A percentile compares a stretch with the other conserved stretches of the same genome.
Conservation (phyloP, 2,113 vertebrate genomes). For the Eleginops maclovinus region DNA sequence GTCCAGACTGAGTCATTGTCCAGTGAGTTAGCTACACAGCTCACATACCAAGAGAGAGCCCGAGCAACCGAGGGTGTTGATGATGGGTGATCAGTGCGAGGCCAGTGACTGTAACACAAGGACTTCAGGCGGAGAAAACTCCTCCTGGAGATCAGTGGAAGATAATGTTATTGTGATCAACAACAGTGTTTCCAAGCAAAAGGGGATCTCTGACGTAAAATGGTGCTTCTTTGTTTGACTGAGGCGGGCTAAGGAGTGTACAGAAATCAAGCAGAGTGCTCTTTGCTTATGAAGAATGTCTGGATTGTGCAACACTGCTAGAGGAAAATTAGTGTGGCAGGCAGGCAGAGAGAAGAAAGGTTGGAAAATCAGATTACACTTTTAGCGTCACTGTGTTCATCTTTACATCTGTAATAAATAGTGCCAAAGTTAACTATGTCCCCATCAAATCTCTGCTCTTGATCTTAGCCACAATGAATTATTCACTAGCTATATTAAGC, state of each 20-base stretch:
- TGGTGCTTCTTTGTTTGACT: conserved; percentile 42
- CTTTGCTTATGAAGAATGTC: conserved; percentile 55
- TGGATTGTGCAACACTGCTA: conserved; percentile 35
- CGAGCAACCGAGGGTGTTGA: neutral
- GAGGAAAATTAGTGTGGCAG: neutral
- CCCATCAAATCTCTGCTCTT: neutral
- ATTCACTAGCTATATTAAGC: conserved; percentile 66
- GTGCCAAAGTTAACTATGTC: conserved; percentile 17
- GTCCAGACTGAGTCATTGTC: conserved; percentile 61
- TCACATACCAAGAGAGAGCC: neutral
- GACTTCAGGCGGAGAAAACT: neutral
- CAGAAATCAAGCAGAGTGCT: conserved; percentile 20
- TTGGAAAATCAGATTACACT: conserved; percentile 1
- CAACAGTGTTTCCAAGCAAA: conserved; percentile 4
- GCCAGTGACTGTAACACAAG: conserved; percentile 9
- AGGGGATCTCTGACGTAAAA: conserved; percentile 25
- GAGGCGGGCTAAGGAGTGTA: conserved; percentile 20
- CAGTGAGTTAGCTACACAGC: conserved; percentile 34
- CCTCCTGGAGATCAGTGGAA: conserved; percentile 9
- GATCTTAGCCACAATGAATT: conserved; percentile 11
- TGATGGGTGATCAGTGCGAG: conserved; percentile 4
- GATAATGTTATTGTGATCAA: conserved; percentile 20
- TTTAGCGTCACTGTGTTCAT: conserved; percentile 7
- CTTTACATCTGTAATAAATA: conserved; percentile 33
- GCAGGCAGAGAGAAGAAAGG: neutral